A percentile compares a stretch with the other conserved stretches of the same genome.
phyloP scores from a whole-genome alignment of 1,140 invertebrate genomes.

The Gonatopus flavifemur region DNA sequence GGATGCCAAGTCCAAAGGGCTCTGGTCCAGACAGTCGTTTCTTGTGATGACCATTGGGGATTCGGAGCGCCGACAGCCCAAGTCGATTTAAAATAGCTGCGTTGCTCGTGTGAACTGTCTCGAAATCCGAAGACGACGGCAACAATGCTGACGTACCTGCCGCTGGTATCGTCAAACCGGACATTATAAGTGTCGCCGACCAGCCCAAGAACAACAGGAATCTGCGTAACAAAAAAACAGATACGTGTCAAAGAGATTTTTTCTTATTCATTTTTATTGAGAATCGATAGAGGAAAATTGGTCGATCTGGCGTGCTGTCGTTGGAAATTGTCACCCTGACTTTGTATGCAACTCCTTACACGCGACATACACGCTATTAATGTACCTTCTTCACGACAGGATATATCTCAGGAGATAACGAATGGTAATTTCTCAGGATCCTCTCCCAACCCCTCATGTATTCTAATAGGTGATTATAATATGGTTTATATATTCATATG shows the following conservation, averaged over 20 bases:
- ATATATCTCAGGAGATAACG: too few relatives aligned
- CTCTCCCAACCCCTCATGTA: too few relatives aligned
- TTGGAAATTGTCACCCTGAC: too few relatives aligned
- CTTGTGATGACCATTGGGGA: slow-evolving; percentile 65
- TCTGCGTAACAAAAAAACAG: background rate
- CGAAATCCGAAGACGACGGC: slow-evolving; percentile 25
- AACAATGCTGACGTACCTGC: background rate
- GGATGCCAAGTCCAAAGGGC: slow-evolving; percentile 28
- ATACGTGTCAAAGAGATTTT: background rate
- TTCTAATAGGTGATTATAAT: too few relatives aligned
- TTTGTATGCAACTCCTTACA: too few relatives aligned
- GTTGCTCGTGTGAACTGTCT: slow-evolving; percentile 54
- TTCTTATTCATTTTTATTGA: too few relatives aligned
- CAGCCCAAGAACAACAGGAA: background rate
- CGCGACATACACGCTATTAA: too few relatives aligned
- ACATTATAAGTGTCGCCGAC: background rate
- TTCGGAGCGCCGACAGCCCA: slow-evolving; percentile 61
- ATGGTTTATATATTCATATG: too few relatives aligned
- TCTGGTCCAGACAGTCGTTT: slow-evolving; percentile 69
- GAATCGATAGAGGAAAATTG: too few relatives aligned
- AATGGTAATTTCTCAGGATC: too few relatives aligned
- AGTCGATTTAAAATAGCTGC: slow-evolving; percentile 56
- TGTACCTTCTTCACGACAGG: too few relatives aligned
- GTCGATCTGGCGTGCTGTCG: too few relatives aligned
- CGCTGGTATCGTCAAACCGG: background rate